Evolutionary conservation across 64 coral and sea anemone species (phyloP), one percentile per base, ranked within the genome.

Genomic region (Anthopleura sola): DNA sequence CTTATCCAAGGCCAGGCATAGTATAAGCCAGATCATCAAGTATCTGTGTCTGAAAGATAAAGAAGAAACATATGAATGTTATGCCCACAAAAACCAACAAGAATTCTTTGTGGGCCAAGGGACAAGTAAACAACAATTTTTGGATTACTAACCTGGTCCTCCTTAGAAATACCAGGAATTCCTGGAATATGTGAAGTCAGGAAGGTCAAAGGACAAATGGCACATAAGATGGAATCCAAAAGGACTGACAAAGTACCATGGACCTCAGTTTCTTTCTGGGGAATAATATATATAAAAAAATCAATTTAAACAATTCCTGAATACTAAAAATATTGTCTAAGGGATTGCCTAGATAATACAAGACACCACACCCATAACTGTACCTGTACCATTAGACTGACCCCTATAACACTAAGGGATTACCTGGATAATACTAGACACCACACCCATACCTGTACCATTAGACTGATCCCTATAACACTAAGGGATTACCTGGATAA

Each of bases 191-290:
- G 86, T 66, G 94, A 92, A 24, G 94, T 92, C 37, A 95, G 84
- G 36, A 89, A 92, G 3, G 90, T 36, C 40, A 95, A 64, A 15
- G 94, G 94, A 1, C 88, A 86, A 24, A 95, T 95, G 4, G 94
- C 94, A 87, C 94, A 95, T 53, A 95, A 82, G 20, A 88, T 88
- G 10, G 90, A 86, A 66, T 95, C 94, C 37, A 95, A 20, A 34
- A 95, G 55, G 48, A 95, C 94, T 15, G 94, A 95, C 47, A 95
- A 89, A 18, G 88, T 88, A 19, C 94, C 94, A 58, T 95, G 94
- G 32, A 95, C 94, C 75, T 95, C 94, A 60, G 86, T 85, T 50
- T 85, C 88, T n/a, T 87, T 62, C 94, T 95, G 62, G 18, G 39
- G 14, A 23, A n/a, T 32, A 31, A 44, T 7, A 53, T 53, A 53